Evolutionary conservation across 2,113 vertebrate genomes (phyloP), one percentile per base, ranked within the genome.

Genomic region (Uria lomvia): DNA sequence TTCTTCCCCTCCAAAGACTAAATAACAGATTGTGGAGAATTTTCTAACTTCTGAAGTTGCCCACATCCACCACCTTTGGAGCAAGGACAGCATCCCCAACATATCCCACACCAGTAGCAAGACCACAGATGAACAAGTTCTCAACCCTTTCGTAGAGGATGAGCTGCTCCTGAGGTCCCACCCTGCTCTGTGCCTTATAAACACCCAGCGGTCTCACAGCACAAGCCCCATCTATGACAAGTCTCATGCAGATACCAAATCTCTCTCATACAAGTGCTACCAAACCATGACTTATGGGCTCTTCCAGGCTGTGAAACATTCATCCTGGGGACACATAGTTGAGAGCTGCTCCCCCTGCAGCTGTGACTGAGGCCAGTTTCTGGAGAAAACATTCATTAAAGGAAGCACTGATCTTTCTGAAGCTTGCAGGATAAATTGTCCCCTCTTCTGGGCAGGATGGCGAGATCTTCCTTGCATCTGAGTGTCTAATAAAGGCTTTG

Each of bases 201-300:
- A 42, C 47, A 17, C 15, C 19, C 47, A 9, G 2, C 0, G 1
- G 26, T 27, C 23, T 12, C 36, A 9, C 45, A 49, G 40, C 21
- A 21, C 0, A 0, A 86, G 52, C 43, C 55, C 40, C 11, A 5
- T 1, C 8, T 1, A 26, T 18, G 15, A 14, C 2, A 38, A 47
- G 1, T 9, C 34, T 60, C 23, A 18, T 43, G 9, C 38, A 53
- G 66, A 1, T 6, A 6, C 3, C 0, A 0, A 26, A 19, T 8
- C 56, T 26, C 4, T 11, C 19, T 59, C 7, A 0, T 47, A 6
- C 4, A 8, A 20, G 6, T 6, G 17, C 15, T 15, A 16, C 58
- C 75, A 60, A 91, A 29, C 4, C 14, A 8, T 0, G 1, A 15
- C 30, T 16, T 30, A 21, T 29, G 23, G 21, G 42, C 24, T 43